phyloP scores from a whole-genome alignment of 2,888 invertebrate species.

The Calameuta pallipes region DNA sequence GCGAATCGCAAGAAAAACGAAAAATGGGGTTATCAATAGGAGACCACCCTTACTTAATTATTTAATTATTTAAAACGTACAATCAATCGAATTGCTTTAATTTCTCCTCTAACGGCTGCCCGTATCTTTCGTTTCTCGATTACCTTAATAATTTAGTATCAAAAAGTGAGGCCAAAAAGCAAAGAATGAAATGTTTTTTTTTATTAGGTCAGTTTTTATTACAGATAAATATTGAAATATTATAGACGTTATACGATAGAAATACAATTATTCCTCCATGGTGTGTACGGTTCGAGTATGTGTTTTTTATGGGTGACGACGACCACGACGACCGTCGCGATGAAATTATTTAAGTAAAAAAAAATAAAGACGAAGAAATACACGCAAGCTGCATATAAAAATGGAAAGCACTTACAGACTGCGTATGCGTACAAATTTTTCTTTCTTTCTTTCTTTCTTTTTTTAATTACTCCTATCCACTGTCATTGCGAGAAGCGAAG shows the following conservation, averaged over 20 bases:
- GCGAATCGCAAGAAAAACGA: background rate
- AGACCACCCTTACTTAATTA: slow-evolving; percentile 8
- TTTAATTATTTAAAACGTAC: slow-evolving; percentile 8
- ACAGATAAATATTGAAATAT: slow-evolving; percentile 53
- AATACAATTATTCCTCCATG: slow-evolving; percentile 49
- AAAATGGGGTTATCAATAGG: background rate
- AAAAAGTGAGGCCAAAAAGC: slow-evolving; percentile 58
- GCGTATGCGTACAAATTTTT: background rate
- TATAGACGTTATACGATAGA: slow-evolving; percentile 49
- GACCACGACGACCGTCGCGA: background rate
- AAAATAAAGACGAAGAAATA: background rate
- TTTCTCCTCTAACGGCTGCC: background rate
- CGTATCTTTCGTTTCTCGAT: background rate
- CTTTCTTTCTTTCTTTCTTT: no score
- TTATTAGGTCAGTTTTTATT: slow-evolving; percentile 61
- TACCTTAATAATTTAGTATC: slow-evolving; percentile 30
- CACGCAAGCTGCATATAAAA: slow-evolving; percentile 36
- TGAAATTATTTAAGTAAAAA: background rate
- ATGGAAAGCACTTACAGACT: background rate
- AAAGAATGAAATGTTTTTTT: slow-evolving; percentile 42
- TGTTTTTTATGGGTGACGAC: background rate
- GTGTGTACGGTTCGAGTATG: slow-evolving; percentile 41
- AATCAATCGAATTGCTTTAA: background rate
- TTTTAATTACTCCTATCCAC: background rate
- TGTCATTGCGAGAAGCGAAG: background rate